These are phyloP conservation scores for Apotomis turbidana DNA, from an alignment of 2,888 invertebrate species.

Conservation along the genomic window DNA sequence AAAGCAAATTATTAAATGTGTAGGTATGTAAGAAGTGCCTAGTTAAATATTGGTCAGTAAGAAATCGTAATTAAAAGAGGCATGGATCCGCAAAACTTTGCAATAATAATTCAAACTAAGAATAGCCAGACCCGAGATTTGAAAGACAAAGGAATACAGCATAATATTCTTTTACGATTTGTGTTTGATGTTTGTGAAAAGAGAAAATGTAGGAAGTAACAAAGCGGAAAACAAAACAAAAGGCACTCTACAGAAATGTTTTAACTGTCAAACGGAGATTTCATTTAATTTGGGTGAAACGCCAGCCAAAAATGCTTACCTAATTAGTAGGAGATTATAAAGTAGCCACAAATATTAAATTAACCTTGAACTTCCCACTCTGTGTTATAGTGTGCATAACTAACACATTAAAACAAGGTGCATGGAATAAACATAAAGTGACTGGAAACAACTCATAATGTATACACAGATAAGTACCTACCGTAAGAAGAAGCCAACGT, in stretches of 20 bases:
- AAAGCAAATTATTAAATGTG: conserved; percentile 28
- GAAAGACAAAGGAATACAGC: conserved; percentile 41
- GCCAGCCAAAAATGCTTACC: conserved; percentile 15
- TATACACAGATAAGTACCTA: conserved; percentile 31
- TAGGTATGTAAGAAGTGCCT: conserved; percentile 29
- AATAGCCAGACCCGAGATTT: conserved; percentile 55
- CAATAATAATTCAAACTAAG: conserved; percentile 48
- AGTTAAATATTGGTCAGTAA: conserved; percentile 23
- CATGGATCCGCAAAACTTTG: conserved; percentile 39
- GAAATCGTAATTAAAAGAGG: conserved; percentile 34
- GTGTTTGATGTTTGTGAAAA: conserved; percentile 82
- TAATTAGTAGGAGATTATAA: conserved; percentile 11
- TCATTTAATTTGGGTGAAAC: conserved; percentile 21
- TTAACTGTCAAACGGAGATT: conserved; percentile 22
- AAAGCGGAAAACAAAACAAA: conserved; percentile 43
- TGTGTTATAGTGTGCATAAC: conserved; percentile 44
- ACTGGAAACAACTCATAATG: conserved; percentile 12
- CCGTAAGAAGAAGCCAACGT: conserved; percentile 36
- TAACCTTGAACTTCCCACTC: conserved; percentile 14
- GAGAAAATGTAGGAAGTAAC: conserved; percentile 68
- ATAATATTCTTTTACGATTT: conserved; percentile 44
- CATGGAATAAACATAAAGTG: conserved; percentile 46
- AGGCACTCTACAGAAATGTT: conserved; percentile 46
- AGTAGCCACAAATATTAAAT: conserved; percentile 13
- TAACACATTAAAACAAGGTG: conserved; percentile 54